Evolutionary conservation across 1,140 invertebrate genomes (phyloP).

Genomic region (Anadara kagoshimensis): DNA sequence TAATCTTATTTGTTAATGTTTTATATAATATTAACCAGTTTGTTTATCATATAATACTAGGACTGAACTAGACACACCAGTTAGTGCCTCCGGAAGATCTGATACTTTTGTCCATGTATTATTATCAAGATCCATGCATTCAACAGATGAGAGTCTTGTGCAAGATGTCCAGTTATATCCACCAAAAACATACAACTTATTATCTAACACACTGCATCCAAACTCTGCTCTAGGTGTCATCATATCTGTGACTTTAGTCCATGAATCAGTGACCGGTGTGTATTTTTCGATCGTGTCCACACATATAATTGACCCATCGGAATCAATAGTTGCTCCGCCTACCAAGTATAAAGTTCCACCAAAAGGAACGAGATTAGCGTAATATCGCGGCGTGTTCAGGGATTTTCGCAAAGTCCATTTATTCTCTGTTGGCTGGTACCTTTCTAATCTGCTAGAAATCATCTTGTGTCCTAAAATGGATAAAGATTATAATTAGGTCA

Average conservation of each 20-base stretch:
- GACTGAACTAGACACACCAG: conserved; percentile 16
- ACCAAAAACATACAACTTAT: conserved; percentile 51
- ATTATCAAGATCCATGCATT: conserved; percentile 43
- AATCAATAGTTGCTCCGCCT: conserved; percentile 52
- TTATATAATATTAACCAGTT: no score
- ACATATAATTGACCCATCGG: conserved; percentile 42
- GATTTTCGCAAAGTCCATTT: conserved; percentile 51
- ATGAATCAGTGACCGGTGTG: conserved; percentile 74
- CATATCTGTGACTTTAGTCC: conserved; percentile 76
- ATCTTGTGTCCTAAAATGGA: conserved; percentile 33
- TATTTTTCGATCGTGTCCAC: conserved; percentile 66
- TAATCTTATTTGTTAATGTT: no score
- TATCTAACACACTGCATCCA: conserved; percentile 36
- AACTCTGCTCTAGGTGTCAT: conserved; percentile 66
- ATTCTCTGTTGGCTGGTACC: conserved; percentile 47
- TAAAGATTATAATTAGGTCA: background rate
- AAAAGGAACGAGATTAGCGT: conserved; percentile 38
- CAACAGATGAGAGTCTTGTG: conserved; percentile 40
- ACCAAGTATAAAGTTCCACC: conserved; percentile 41
- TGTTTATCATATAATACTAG: no score
- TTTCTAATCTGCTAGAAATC: conserved; percentile 52
- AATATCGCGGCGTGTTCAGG: conserved; percentile 47
- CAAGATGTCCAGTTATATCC: conserved; percentile 56
- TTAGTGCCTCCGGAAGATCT: conserved; percentile 11
- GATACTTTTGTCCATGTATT: conserved; percentile 41